Evolutionary conservation across 2,113 vertebrate genomes (phyloP).

Genomic region (Peromyscus californicus): DNA sequence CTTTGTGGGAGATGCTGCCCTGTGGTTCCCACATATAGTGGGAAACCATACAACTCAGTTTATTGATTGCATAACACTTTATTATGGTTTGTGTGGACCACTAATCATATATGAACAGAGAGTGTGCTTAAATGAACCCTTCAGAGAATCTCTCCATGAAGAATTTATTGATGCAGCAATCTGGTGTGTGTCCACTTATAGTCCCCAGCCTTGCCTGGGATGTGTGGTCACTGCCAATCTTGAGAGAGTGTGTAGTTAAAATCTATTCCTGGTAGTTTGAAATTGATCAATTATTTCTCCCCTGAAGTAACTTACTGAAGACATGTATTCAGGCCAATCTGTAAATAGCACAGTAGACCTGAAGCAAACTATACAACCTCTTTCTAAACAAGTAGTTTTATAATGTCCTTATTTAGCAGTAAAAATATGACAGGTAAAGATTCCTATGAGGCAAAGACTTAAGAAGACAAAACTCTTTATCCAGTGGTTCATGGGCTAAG

Average conservation of each 20-base stretch:
- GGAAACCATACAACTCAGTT: not conserved
- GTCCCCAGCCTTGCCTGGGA: not conserved
- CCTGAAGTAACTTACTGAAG: not conserved
- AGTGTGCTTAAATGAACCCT: not conserved
- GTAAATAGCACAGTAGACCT: not conserved
- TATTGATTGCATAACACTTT: not conserved
- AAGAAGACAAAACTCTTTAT: not conserved
- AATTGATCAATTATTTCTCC: constrained; percentile 8
- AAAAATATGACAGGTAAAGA: not conserved
- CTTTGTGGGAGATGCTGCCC: not conserved
- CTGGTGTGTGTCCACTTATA: constrained; percentile 10
- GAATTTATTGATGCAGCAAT: not conserved
- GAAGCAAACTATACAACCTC: not conserved
- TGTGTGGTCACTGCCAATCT: not conserved
- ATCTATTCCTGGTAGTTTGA: not conserved
- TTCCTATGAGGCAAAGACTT: constrained; percentile 26
- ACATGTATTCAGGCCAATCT: not conserved
- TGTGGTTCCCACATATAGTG: not conserved
- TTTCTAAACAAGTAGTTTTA: not conserved
- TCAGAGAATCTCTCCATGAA: not conserved
- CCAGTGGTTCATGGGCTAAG: not conserved
- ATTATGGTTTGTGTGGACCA: not conserved
- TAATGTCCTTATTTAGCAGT: not conserved
- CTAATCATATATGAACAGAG: not conserved
- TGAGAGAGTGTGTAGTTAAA: constrained; percentile 28